Evolutionary conservation across 92 coral and sea anemone genomes (phyloP), one percentile per base, ranked within the genome.

Genomic region (Porites cylindrica): DNA sequence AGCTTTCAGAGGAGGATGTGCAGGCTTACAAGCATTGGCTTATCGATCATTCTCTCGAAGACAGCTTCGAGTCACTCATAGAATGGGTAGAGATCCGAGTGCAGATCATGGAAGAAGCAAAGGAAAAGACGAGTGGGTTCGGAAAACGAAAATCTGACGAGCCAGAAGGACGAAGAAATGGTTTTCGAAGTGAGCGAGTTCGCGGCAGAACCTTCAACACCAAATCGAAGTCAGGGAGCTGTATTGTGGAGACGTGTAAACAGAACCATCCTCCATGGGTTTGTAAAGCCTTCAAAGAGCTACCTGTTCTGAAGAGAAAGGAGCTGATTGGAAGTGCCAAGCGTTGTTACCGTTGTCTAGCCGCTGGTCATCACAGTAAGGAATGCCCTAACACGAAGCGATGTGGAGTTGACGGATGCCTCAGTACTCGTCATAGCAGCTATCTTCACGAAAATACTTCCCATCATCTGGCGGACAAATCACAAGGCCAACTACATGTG

Each of bases 11-110:
- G 72, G 87, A 80, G 17, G 93, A 90, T 85, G 79, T 90, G 14
- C 83, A 90, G 71, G 81, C 90, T 16, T 90, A 90, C 66, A 90
- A 90, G 79, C 70, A 85, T 68, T 90, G 93, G 90, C 79, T 90
- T 24, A 65, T 80, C 1, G 90, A 90, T 70, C 93, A 80, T 52
- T 90, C 90, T 56, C 71, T 62, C 7, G 90, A 90, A 74, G 93
- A 85, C 76, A 90, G 76, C 82, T 75, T 85, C 63, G 86, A 79
- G 19, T 50, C 78, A 18, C 78, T 53, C 59, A 53, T 53, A 53
- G 59, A 53, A 11, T 53, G 59, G 59, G 59, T 53, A 53, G 59
- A 53, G 59, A 53, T 8, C 8, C 59, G 59, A 53, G 10, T 53
- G 59, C 59, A 53, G 59, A 53, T 53, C 10, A 53, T 53, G 59